A percentile compares a stretch with the other conserved stretches of the same genome.
These are phyloP conservation scores for Bradypus variegatus DNA, from an alignment of 2,797 vertebrate species.

Conservation along the genomic window DNA sequence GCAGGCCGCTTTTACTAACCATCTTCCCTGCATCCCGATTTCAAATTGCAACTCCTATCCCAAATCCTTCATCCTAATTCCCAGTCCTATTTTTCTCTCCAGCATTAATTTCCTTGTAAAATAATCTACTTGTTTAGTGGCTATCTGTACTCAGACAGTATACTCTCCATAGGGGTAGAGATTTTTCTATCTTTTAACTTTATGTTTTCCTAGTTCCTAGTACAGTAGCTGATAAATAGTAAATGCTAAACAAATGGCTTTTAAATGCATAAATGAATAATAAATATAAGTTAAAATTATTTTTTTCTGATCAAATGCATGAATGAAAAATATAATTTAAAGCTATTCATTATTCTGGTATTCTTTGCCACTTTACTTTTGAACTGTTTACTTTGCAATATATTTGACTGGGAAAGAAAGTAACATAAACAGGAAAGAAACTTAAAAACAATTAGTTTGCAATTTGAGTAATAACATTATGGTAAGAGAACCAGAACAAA, in stretches of 20 bases:
- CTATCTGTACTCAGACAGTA: not conserved
- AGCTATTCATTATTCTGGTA: not conserved
- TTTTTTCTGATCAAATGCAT: slow-evolving; percentile 1
- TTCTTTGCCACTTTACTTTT: not conserved
- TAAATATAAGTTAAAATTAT: not conserved
- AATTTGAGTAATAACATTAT: not conserved
- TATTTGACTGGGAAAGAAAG: slow-evolving; percentile 4
- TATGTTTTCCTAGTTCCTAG: not conserved
- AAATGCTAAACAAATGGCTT: not conserved
- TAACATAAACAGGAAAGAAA: slow-evolving; percentile 11
- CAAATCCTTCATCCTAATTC: not conserved
- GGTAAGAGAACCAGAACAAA: not conserved
- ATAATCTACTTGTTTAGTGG: not conserved
- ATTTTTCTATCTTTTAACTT: not conserved
- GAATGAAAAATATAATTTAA: not conserved
- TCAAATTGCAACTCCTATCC: not conserved
- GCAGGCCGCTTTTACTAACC: not conserved
- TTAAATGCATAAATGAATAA: not conserved
- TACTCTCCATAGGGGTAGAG: not conserved
- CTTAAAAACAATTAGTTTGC: slow-evolving; percentile 12
- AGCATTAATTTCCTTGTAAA: not conserved
- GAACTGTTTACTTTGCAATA: not conserved
- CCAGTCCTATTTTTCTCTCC: not conserved
- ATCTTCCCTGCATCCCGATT: not conserved
- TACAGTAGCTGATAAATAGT: not conserved